phyloP scores from a whole-genome alignment of 2,888 invertebrate species.

The Empis stercorea region DNA sequence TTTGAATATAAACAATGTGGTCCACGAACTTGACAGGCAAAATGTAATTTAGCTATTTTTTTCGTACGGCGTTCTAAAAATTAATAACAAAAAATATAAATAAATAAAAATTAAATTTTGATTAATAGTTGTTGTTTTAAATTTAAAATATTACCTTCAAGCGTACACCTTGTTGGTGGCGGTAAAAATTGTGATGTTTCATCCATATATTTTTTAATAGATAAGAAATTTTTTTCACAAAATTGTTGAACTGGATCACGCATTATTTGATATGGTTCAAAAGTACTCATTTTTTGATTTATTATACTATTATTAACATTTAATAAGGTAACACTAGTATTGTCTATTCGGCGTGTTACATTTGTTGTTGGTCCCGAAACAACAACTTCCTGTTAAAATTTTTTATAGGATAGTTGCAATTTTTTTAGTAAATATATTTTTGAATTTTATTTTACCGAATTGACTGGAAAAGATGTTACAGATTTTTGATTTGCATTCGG shows the following conservation, averaged over 20 bases:
- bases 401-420: neutral
- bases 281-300: slow-evolving; percentile 63
- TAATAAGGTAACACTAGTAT: slow-evolving; percentile 66
- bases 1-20: slow-evolving; percentile 78
- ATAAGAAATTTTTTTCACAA: slow-evolving; percentile 86
- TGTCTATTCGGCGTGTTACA: slow-evolving; percentile 50
- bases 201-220: slow-evolving; percentile 84
- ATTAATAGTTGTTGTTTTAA: neutral
- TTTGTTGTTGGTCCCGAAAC: slow-evolving; percentile 49
- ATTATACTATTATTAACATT: slow-evolving; percentile 41
- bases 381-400: slow-evolving; percentile 32
- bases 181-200: slow-evolving; percentile 73
- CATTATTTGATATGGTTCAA: slow-evolving; percentile 79
- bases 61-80: slow-evolving; percentile 62
- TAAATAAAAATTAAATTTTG: slow-evolving; percentile 3
- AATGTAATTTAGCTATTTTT: slow-evolving; percentile 76
- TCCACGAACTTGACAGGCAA: slow-evolving; percentile 73
- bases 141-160: slow-evolving; percentile 73
- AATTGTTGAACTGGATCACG: slow-evolving; percentile 87
- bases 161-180: slow-evolving; percentile 84
- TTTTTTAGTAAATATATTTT: neutral
- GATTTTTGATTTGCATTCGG: slow-evolving; percentile 33
- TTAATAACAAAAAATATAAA: slow-evolving; percentile 10
- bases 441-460: slow-evolving; percentile 23
- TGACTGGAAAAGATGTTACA: slow-evolving; percentile 34